A percentile compares a stretch with the other conserved stretches of the same genome.
Evolutionary conservation across 2,113 vertebrate genomes (phyloP).

Genomic region (Gadus chalcogrammus): DNA sequence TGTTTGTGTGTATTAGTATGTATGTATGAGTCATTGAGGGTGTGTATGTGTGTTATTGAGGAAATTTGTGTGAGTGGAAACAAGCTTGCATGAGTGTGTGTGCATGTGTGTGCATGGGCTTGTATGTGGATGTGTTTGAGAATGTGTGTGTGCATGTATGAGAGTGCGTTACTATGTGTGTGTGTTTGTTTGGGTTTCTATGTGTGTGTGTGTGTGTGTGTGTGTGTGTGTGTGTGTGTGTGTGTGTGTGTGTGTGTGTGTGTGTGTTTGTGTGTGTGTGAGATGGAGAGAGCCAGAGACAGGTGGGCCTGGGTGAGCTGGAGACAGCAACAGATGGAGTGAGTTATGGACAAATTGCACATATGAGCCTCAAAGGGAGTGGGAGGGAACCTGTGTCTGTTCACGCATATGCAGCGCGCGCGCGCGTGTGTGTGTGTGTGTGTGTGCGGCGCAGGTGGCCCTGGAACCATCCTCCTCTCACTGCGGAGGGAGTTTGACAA

Average conservation of each 20-base stretch:
- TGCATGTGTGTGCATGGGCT: no score
- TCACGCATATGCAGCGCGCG: constrained; percentile 14
- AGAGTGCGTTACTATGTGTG: no score
- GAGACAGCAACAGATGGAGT: constrained; percentile 52
- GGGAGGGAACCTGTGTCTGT: constrained; percentile 32
- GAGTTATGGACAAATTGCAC: constrained; percentile 52
- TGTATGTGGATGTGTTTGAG: no score
- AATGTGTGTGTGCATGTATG: no score
- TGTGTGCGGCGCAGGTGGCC: constrained; percentile 51
- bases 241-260: not conserved
- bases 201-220: constrained; percentile 11
- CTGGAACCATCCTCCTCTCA: constrained; percentile 46
- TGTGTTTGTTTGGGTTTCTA: not conserved
- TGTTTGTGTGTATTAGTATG: no score
- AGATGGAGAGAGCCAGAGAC: not conserved
- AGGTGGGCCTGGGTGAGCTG: constrained; percentile 13
- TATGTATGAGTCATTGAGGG: no score
- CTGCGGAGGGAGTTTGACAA: constrained; percentile 44
- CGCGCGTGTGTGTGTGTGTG: not conserved
- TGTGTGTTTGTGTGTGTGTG: constrained; percentile 13
- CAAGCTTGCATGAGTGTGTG: no score
- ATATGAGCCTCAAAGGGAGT: constrained; percentile 30
- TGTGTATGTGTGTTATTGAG: no score
- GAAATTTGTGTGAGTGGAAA: no score
- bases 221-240: no score